Base-by-base conservation (phyloP, 2,888 invertebrate species). In the Macaria liturata region DNA sequence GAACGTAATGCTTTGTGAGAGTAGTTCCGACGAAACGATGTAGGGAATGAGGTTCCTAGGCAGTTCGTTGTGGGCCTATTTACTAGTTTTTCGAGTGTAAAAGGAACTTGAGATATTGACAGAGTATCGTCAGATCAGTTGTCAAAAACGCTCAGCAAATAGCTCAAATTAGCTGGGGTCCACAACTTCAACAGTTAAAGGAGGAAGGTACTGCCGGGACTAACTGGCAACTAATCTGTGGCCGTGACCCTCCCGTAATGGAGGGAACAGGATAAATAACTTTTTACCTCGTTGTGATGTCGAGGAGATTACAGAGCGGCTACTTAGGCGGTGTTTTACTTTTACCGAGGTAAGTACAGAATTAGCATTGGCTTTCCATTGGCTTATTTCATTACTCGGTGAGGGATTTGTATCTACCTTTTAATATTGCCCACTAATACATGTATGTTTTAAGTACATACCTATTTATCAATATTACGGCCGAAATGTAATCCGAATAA, bases 111-210 rank as follows among this genome's bases (percentile, higher is more conserved):
- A 20, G 20, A 20, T 20, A 20, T 20, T 20, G 20, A 20, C 20
- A 20, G 20, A 20, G 20, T 20, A 20, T 20, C 20, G 20, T 20
- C 20, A 20, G 20, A 20, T 20, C 34, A 1, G 34, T 4, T 37
- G 7, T 37, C 34, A 37, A 7, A 7, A 44, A 43, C 44, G 40
- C 46, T 44, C 34, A 61, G 51, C 51, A 48, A 61, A 57, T 56
- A 58, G 58, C 65, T 64, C 64, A 62, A 75, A 67, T 67, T 60
- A 68, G 66, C 65, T 66, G 66, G 67, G 70, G 66, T 64, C 61
- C 55, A 59, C 9, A 5, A 67, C 63, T 64, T 56, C 59, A 65
- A 65, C 64, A 59, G 67, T 66, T 54, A 66, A 57, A 20, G n/a
- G 9, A 31, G 39, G 9, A 31, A 30, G 30, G 42, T 32, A 4